These are phyloP conservation scores for Acrocephalus kingi DNA, from an alignment of 2,113 vertebrate species.

Conservation along the genomic window DNA sequence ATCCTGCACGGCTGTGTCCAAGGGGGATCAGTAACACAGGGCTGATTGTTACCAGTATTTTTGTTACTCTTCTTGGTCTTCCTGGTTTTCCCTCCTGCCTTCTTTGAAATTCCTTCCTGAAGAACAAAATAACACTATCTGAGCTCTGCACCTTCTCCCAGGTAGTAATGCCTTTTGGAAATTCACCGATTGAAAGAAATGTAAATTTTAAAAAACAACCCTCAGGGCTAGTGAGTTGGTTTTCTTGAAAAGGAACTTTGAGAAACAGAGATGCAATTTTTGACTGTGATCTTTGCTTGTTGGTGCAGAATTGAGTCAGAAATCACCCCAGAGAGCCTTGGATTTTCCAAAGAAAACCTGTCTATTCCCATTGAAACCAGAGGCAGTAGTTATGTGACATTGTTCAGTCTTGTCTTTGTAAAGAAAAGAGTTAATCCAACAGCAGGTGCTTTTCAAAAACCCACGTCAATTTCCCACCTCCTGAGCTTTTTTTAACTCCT, in stretches of 20 bases:
- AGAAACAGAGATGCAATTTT: neutral
- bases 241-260: neutral
- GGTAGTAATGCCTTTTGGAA: neutral
- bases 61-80: neutral
- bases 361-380: neutral
- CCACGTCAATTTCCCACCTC: neutral
- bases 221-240: neutral
- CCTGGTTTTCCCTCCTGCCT: neutral
- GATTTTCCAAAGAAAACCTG: neutral
- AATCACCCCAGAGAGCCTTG: neutral
- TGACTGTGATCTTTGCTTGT: neutral
- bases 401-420: neutral
- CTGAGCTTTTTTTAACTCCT: neutral
- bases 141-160: neutral
- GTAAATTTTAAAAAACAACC: neutral
- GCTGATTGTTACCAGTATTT: neutral
- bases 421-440: neutral
- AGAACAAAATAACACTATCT: neutral
- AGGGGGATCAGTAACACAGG: neutral
- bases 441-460: neutral
- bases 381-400: neutral
- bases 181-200: neutral
- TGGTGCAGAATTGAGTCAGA: neutral
- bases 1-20: neutral
- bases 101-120: neutral